Base-by-base conservation (phyloP, 2,113 vertebrate genomes). In the Corythoichthys intestinalis region DNA sequence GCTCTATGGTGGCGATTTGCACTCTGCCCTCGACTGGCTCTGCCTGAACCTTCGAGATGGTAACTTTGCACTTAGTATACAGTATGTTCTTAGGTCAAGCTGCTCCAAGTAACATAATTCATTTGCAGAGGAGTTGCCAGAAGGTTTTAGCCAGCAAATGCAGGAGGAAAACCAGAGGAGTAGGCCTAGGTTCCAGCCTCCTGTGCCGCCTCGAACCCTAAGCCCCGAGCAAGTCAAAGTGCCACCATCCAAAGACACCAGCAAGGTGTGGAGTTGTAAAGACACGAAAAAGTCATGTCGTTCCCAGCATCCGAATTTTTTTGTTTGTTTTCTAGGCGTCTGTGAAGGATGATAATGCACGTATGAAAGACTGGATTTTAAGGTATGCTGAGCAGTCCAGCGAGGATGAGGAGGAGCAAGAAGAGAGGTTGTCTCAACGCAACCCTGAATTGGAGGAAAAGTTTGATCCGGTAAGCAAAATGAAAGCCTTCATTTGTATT, bases 11-110 rank as follows among this genome's bases (percentile, higher is more conserved):
- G 97, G 97, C 6, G 97, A 99, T 85, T 94, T 99, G 68, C 96
- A 96, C 86, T 97, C 97, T 67, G 97, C 97, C 2, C 93, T 99
- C 52, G 97, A 99, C 37, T 99, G 97, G 97, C 94, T 99, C 60
- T 99, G 97, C 87, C 92, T 99, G 65, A 99, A 98, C 70, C 96
- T 99, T 64, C 91, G 90, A 66, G 95, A 99, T 37, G 94, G 97
- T 99, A 91, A 89, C 67, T 39, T 20, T 28, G 8, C 7, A 15
- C 58, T 44, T 44, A 44, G 1, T 63, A 48, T 13, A 20, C 10
- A 7, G 13, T 15, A 6, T 44, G 9, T 44, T 1, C 41, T 44
- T 44, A 44, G 41, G 41, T 11, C 2, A 35, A 9, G 1, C 2
- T 44, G 14, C 17, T 53, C 37, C 4, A 14, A 7, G 49, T 14